phyloP scores from a whole-genome alignment of 2,888 invertebrate genomes.

The Eucera pruinosa region DNA sequence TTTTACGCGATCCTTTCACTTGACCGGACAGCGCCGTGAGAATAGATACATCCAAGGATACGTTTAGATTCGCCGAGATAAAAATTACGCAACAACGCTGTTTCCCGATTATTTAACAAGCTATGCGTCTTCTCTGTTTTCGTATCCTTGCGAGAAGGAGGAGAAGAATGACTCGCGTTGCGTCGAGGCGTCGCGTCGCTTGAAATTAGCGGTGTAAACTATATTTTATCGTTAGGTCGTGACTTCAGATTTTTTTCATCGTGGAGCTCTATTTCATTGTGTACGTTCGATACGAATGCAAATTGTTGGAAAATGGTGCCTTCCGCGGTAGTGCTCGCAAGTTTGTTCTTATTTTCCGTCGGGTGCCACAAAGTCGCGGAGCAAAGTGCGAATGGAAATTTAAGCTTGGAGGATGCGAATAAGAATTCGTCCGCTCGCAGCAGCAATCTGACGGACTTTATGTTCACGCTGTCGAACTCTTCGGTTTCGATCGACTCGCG shows the following conservation, averaged over 20 bases:
- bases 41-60: no score
- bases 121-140: no score
- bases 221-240: conserved; percentile 38
- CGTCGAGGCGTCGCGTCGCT: not conserved
- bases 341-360: not conserved
- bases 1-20: no score
- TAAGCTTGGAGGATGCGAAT: not conserved
- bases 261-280: not conserved
- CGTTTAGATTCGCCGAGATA: no score
- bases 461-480: conserved; percentile 26
- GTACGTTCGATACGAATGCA: no score
- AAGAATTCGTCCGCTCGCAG: not conserved
- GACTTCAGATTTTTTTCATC: not conserved
- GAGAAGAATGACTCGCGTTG: no score
- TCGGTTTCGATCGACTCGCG: not conserved
- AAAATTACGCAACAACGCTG: no score
- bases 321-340: not conserved
- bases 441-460: conserved; percentile 40
- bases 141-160: no score
- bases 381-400: not conserved
- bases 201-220: conserved; percentile 21
- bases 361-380: no score
- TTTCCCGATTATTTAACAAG: no score
- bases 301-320: conserved; percentile 30
- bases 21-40: no score